Conservation (phyloP, 2,888 invertebrate genomes). For the Kryphioiulus occultus region DNA sequence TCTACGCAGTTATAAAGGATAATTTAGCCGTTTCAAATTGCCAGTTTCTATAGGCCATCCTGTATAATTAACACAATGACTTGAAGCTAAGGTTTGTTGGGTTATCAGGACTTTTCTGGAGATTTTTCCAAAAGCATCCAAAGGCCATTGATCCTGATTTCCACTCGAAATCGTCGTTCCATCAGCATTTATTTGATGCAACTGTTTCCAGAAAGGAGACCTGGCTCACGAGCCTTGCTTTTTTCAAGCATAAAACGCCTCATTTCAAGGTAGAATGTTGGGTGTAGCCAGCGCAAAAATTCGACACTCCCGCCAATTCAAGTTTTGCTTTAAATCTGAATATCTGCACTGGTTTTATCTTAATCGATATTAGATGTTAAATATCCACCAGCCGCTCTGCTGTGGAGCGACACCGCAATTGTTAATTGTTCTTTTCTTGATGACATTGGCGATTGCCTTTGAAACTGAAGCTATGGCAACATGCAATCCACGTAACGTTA, state of each 20-base stretch:
- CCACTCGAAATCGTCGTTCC: neutral
- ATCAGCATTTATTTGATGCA: neutral
- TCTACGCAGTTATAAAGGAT: no score
- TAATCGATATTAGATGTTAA: neutral
- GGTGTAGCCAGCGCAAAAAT: neutral
- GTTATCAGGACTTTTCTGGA: no score
- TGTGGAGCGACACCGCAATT: neutral
- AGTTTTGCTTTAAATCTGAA: neutral
- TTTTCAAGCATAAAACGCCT: neutral
- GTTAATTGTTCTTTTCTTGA: neutral
- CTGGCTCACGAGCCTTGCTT: neutral
- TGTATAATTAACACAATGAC: no score
- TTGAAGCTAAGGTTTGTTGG: no score
- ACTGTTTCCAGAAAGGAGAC: neutral
- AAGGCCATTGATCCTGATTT: neutral
- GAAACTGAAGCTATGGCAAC: neutral
- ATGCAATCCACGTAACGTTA: neutral
- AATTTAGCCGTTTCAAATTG: no score
- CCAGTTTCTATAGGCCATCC: no score
- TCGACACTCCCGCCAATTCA: neutral
- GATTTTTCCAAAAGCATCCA: neutral
- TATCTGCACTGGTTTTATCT: slow-evolving; percentile 5
- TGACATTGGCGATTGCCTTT: neutral
- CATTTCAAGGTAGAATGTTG: slow-evolving; percentile 5
- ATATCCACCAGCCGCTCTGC: neutral